Evolutionary conservation across 2,888 invertebrate genomes (phyloP).

Genomic region (Crossocerus cetratus): DNA sequence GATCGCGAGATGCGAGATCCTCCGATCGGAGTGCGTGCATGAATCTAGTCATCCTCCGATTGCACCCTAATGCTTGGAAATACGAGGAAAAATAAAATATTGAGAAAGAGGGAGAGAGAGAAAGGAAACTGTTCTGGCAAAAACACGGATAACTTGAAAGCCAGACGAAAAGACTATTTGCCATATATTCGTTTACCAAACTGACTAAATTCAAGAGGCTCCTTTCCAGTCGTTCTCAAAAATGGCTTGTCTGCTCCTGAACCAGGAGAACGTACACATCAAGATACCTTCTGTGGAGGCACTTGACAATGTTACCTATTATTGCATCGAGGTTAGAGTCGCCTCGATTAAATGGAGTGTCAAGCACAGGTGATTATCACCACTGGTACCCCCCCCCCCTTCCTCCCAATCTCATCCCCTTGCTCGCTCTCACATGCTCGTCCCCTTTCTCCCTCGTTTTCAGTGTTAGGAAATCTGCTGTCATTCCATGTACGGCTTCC

Average conservation of each 20-base stretch:
- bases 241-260: conserved; percentile 87
- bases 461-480: no score
- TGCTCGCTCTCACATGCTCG: background rate
- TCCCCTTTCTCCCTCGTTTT: background rate
- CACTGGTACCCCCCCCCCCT: background rate
- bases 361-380: conserved; percentile 80
- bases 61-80: background rate
- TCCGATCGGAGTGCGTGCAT: conserved; percentile 22
- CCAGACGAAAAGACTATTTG: no score
- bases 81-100: background rate
- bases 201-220: no score
- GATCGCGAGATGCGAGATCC: conserved; percentile 29
- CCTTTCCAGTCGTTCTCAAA: conserved; percentile 25
- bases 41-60: background rate
- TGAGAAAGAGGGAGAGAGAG: background rate
- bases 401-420: background rate
- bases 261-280: conserved; percentile 83
- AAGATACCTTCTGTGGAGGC: conserved; percentile 83
- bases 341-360: conserved; percentile 90
- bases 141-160: background rate
- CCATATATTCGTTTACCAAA: no score
- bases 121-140: no score
- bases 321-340: conserved; percentile 84
- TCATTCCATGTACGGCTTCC: no score
- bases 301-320: conserved; percentile 84